A percentile compares a stretch with the other conserved stretches of the same genome.
Evolutionary conservation across 2,888 invertebrate species (phyloP).

Genomic region (Rhimphoctona megacephalus): DNA sequence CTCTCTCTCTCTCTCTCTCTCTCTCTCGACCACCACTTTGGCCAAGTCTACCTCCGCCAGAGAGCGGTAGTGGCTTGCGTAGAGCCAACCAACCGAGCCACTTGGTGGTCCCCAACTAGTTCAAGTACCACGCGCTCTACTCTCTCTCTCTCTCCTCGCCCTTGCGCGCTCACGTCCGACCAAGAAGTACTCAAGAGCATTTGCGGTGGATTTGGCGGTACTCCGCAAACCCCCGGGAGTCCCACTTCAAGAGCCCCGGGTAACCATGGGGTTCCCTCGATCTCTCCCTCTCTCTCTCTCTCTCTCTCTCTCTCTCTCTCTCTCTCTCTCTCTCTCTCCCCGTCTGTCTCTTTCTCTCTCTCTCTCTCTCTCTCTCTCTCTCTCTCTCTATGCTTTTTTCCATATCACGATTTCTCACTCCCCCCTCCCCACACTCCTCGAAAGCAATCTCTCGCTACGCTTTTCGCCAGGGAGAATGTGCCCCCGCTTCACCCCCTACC

Average conservation of each 20-base stretch:
- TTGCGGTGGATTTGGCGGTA: conserved; percentile 85
- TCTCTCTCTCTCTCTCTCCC: conserved; percentile 42
- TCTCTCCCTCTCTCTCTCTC: conserved; percentile 49
- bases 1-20: not conserved
- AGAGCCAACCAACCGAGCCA: conserved; percentile 76
- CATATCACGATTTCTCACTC: conserved; percentile 41
- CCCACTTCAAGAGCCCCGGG: conserved; percentile 67
- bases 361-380: conserved; percentile 43
- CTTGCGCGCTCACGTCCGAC: conserved; percentile 84
- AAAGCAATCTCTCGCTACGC: conserved; percentile 54
- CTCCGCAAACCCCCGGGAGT: conserved; percentile 78
- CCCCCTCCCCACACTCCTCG: conserved; percentile 36
- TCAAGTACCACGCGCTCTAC: conserved; percentile 83
- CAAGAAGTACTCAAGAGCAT: conserved; percentile 84
- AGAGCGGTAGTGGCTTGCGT: conserved; percentile 69
- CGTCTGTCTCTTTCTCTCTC: conserved; percentile 42
- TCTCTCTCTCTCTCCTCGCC: conserved; percentile 78
- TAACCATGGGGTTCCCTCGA: conserved; percentile 76
- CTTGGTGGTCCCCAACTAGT: conserved; percentile 84
- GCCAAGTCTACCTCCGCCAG: conserved; percentile 66
- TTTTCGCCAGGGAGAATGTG: conserved; percentile 74
- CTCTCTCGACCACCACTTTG: conserved; percentile 64
- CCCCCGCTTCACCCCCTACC: conserved; percentile 69
- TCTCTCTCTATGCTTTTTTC: conserved; percentile 10
- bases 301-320: conserved; percentile 43